A percentile compares a stretch with the other conserved stretches of the same genome.
Conservation (phyloP, 2,113 vertebrate species). For the Lontra canadensis region DNA sequence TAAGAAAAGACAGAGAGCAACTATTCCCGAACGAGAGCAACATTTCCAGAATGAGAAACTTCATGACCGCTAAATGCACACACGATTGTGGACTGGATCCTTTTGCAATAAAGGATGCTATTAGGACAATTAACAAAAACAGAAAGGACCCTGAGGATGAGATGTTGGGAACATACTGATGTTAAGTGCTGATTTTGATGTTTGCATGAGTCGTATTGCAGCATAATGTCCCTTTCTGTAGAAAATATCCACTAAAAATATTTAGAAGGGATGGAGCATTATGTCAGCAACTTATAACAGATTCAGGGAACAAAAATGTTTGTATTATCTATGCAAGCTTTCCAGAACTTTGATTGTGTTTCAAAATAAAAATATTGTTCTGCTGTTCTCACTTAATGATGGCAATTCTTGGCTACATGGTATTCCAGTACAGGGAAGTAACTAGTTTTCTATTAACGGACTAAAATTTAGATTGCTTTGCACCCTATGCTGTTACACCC, state of each 20-base stretch:
- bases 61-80: neutral
- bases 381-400: neutral
- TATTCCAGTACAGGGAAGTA: neutral
- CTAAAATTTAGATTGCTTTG: neutral
- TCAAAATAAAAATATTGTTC: neutral
- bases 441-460: neutral
- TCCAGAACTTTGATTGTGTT: constrained; percentile 12
- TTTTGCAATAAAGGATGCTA: neutral
- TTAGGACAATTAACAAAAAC: neutral
- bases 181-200: neutral
- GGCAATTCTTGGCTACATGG: neutral
- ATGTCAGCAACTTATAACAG: neutral
- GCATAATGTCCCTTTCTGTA: neutral
- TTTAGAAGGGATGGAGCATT: neutral
- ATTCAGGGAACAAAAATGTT: neutral
- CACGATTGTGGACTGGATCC: neutral
- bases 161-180: neutral
- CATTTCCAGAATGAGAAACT: neutral
- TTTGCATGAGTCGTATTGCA: neutral
- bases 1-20: neutral
- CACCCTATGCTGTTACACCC: neutral
- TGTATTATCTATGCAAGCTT: neutral
- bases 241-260: neutral
- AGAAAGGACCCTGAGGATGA: neutral
- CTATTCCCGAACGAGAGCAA: neutral